A percentile compares a stretch with the other conserved stretches of the same genome.
These are phyloP conservation scores for Epinotia bilunana DNA, from an alignment of 2,888 invertebrate species.

Conservation along the genomic window DNA sequence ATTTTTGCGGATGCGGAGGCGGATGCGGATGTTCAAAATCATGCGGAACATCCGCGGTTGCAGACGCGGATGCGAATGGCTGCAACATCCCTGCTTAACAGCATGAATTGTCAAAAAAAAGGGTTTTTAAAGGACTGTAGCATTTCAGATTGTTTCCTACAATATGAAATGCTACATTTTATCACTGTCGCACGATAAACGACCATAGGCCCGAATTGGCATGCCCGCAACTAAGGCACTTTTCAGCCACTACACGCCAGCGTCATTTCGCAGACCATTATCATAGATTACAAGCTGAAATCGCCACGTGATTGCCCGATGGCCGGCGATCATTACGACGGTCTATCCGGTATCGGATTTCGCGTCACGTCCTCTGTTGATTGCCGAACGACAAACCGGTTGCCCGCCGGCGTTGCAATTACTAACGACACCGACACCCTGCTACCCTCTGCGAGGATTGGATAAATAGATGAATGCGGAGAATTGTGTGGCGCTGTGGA, in stretches of 20 bases:
- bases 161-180: too few relatives aligned
- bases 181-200: neutral
- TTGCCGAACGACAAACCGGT: conserved; percentile 78
- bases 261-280: conserved; percentile 37
- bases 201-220: neutral
- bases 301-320: conserved; percentile 45
- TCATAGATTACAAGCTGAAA: conserved; percentile 45
- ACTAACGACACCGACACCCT: conserved; percentile 76
- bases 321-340: conserved; percentile 41
- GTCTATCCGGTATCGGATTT: conserved; percentile 74
- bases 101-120: too few relatives aligned
- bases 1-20: too few relatives aligned
- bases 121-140: too few relatives aligned
- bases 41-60: too few relatives aligned
- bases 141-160: too few relatives aligned
- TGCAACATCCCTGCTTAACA: too few relatives aligned
- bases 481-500: conserved; percentile 27
- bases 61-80: too few relatives aligned
- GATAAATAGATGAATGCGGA: conserved; percentile 38
- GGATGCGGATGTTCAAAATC: too few relatives aligned
- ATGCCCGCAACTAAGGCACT: conserved; percentile 9
- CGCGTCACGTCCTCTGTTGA: conserved; percentile 80
- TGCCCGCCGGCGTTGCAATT: conserved; percentile 76
- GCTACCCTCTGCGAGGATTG: conserved; percentile 52
- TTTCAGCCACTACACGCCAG: conserved; percentile 28